Conservation (phyloP, 2,113 vertebrate genomes). For the Pluvianellus socialis region DNA sequence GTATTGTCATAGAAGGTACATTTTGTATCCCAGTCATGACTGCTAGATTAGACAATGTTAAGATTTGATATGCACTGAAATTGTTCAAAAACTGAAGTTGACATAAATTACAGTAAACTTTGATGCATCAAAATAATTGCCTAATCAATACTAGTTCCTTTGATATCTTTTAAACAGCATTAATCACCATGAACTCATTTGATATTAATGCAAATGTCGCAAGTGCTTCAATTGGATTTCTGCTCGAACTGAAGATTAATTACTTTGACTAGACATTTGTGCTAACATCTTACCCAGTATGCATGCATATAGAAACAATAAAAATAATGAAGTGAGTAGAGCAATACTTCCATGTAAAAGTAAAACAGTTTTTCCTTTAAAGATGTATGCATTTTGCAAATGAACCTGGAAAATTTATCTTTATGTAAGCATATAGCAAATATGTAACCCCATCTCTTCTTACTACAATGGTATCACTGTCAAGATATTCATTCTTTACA, state of each 20-base stretch:
- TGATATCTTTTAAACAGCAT: slow-evolving; percentile 64
- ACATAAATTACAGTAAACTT: slow-evolving; percentile 56
- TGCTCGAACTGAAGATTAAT: slow-evolving; percentile 59
- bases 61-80: not conserved
- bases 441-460: not conserved
- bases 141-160: slow-evolving; percentile 72
- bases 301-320: slow-evolving; percentile 4
- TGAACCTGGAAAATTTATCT: not conserved
- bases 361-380: not conserved
- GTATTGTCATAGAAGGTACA: not conserved
- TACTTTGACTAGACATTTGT: slow-evolving; percentile 34
- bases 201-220: slow-evolving; percentile 58
- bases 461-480: not conserved
- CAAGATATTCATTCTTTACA: not conserved
- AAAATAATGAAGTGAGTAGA: not conserved
- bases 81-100: slow-evolving; percentile 17
- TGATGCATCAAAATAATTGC: slow-evolving; percentile 70
- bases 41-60: not conserved
- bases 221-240: slow-evolving; percentile 58
- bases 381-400: not conserved
- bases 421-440: not conserved
- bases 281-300: slow-evolving; percentile 15
- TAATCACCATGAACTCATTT: slow-evolving; percentile 61
- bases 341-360: not conserved
- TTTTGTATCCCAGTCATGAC: not conserved